Evolutionary conservation across 2,797 vertebrate species (phyloP).

Genomic region (Danio choprae): DNA sequence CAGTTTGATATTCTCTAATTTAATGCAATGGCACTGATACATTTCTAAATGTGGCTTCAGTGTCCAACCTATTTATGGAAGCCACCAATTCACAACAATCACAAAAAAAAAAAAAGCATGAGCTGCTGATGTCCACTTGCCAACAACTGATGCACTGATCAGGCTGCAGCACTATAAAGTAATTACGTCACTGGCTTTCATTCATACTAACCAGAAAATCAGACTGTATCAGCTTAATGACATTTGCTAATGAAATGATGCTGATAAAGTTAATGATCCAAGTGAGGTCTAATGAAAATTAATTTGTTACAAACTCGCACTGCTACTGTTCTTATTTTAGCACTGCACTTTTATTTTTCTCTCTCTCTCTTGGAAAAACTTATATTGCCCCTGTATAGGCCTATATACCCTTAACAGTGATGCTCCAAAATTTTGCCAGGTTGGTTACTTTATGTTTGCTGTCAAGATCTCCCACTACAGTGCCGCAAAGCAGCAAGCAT

Average conservation of each 20-base stretch:
- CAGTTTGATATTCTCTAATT: not conserved
- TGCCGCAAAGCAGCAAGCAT: constrained; percentile 34
- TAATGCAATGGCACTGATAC: not conserved
- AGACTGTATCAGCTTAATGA: constrained; percentile 30
- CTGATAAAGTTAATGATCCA: constrained; percentile 46
- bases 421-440: constrained; percentile 28
- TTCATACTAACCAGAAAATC: constrained; percentile 19
- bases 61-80: not conserved
- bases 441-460: constrained; percentile 45
- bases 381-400: not conserved
- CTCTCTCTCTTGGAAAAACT: not conserved
- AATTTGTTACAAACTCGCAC: constrained; percentile 23
- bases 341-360: not conserved
- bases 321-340: constrained; percentile 11
- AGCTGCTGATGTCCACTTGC: not conserved
- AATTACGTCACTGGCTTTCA: constrained; percentile 34
- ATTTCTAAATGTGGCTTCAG: not conserved
- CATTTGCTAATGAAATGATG: constrained; percentile 46
- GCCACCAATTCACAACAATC: not conserved
- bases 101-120: not conserved
- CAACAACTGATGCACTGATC: constrained; percentile 19
- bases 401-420: not conserved
- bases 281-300: constrained; percentile 20
- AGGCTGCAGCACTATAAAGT: constrained; percentile 31
- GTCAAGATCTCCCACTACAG: constrained; percentile 25